Percentiles rank a stretch among this genome's conserved stretches.
phyloP scores from a whole-genome alignment of 1,140 invertebrate genomes.

The Glomeris maerens region DNA sequence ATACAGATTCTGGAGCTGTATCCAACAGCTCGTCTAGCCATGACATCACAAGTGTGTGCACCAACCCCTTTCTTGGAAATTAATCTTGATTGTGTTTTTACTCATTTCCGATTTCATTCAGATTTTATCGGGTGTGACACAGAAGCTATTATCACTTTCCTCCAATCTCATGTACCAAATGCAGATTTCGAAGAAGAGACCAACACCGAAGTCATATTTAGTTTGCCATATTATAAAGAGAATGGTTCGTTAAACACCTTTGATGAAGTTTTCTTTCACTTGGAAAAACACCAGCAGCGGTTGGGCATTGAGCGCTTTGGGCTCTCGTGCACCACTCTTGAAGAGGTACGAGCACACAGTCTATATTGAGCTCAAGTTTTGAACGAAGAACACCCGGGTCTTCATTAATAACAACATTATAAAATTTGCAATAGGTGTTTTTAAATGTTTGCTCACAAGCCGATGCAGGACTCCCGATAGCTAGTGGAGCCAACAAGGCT shows the following conservation, averaged over 20 bases:
- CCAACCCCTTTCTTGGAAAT: no score
- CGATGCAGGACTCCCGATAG: constrained; percentile 14
- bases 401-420: no score
- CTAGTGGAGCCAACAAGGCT: not conserved
- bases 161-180: not conserved
- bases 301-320: constrained; percentile 37
- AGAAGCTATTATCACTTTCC: not conserved
- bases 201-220: not conserved
- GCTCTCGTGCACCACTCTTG: constrained; percentile 39
- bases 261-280: constrained; percentile 30
- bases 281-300: constrained; percentile 30
- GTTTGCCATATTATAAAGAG: not conserved
- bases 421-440: no score
- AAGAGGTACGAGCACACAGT: constrained; percentile 29
- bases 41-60: not conserved
- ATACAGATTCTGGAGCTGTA: constrained; percentile 18
- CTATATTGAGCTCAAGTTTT: not conserved
- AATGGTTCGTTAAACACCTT: constrained; percentile 23
- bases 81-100: not conserved
- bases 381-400: no score
- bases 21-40: not conserved
- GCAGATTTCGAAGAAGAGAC: not conserved
- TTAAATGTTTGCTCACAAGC: constrained; percentile 18
- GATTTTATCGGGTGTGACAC: no score
- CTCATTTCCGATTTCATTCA: no score